phyloP scores from a whole-genome alignment of 2,888 invertebrate genomes.

The Bombylius major region DNA sequence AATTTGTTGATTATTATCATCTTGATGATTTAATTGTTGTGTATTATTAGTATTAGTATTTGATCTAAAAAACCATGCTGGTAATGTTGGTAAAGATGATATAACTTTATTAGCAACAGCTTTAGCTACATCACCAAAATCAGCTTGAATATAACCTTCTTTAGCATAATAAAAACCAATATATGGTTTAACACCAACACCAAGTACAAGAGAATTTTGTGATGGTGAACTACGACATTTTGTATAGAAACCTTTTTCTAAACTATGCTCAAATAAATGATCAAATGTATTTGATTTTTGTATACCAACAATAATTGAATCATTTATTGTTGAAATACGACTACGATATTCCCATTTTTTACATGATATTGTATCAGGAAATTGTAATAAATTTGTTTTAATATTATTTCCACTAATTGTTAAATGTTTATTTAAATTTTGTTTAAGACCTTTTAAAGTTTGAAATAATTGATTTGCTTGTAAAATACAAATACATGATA shows the following conservation, averaged over 20 bases:
- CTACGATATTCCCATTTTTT: conserved; percentile 81
- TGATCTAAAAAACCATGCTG: conserved; percentile 39
- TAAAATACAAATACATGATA: conserved; percentile 67
- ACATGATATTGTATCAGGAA: conserved; percentile 45
- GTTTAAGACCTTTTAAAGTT: conserved; percentile 67
- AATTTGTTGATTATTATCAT: conserved; percentile 28
- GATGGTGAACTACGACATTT: conserved; percentile 62
- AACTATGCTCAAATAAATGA: conserved; percentile 52
- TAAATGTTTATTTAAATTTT: conserved; percentile 42
- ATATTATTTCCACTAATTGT: conserved; percentile 28
- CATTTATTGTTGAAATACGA: conserved; percentile 62
- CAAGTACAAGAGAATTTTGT: conserved; percentile 60
- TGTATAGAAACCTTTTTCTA: conserved; percentile 29
- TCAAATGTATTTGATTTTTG: conserved; percentile 57
- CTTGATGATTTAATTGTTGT: conserved; percentile 20
- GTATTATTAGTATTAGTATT: conserved; percentile 31
- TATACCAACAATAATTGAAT: conserved; percentile 61
- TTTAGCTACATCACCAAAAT: conserved; percentile 81
- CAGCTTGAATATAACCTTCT: conserved; percentile 72
- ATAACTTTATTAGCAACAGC: conserved; percentile 82
- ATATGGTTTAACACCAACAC: conserved; percentile 71
- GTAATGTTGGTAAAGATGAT: conserved; percentile 56
- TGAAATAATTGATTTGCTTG: conserved; percentile 55
- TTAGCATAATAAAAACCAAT: conserved; percentile 80
- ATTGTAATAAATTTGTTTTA: conserved; percentile 12